phyloP scores from a whole-genome alignment of 2,888 invertebrate genomes.

The Microplitis manilae region DNA sequence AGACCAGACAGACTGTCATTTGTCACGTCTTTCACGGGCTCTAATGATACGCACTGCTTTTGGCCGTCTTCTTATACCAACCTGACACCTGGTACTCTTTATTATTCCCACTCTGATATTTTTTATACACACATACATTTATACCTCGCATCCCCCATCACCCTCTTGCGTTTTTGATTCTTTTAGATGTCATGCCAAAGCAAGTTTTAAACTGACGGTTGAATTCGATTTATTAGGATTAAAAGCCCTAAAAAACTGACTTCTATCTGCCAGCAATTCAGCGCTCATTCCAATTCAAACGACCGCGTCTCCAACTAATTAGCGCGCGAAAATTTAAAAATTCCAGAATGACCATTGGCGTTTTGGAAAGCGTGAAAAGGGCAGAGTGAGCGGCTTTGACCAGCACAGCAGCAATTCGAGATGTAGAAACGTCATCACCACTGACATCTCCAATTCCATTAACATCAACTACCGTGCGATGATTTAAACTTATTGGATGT shows the following conservation, averaged over 20 bases:
- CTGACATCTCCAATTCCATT: neutral
- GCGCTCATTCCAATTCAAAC: neutral
- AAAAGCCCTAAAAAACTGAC: conserved; percentile 45
- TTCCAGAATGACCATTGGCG: neutral
- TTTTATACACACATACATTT: conserved; percentile 14
- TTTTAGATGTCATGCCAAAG: conserved; percentile 9
- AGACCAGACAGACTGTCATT: conserved; percentile 69
- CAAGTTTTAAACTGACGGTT: conserved; percentile 59
- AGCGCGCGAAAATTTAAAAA: neutral
- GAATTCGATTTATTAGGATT: conserved; percentile 70
- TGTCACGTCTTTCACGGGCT: conserved; percentile 70
- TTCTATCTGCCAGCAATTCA: neutral
- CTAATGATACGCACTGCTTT: conserved; percentile 72
- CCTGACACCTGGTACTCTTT: conserved; percentile 67
- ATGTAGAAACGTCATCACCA: too few species aligned
- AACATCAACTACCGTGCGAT: conserved; percentile 42
- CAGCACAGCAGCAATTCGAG: too few species aligned
- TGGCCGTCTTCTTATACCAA: conserved; percentile 66
- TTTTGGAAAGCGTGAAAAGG: too few species aligned
- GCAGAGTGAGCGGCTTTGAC: too few species aligned
- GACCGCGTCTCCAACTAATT: neutral
- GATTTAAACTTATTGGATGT: conserved; percentile 69
- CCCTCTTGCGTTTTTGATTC: conserved; percentile 28
- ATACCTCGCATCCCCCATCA: conserved; percentile 13
- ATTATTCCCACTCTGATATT: conserved; percentile 41